Percentiles rank a stretch among this genome's conserved stretches.
These are phyloP conservation scores for Peromyscus californicus DNA, from an alignment of 2,113 vertebrate genomes.

Conservation along the genomic window DNA sequence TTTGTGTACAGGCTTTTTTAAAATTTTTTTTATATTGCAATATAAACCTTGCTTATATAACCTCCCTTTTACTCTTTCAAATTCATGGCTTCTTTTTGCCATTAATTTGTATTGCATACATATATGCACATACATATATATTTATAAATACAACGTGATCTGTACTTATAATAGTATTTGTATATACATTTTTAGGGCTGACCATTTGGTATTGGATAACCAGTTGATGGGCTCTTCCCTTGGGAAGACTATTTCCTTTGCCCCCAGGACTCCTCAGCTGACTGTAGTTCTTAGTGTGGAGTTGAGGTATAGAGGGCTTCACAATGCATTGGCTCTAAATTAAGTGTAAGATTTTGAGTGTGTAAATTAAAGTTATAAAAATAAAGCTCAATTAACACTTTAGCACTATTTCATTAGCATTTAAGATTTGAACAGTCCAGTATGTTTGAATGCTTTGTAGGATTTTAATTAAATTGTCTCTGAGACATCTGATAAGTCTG, in stretches of 20 bases:
- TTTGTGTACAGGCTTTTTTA: not conserved
- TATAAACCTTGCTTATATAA: not conserved
- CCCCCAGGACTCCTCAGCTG: not conserved
- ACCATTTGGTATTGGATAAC: not conserved
- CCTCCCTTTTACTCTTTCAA: not conserved
- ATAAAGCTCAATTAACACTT: constrained; percentile 80
- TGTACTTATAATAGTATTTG: not conserved
- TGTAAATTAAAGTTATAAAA: constrained; percentile 75
- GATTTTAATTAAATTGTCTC: constrained; percentile 49
- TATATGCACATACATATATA: not conserved
- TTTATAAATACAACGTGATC: not conserved
- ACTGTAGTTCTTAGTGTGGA: not conserved
- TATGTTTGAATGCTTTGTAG: not conserved
- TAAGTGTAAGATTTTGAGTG: not conserved
- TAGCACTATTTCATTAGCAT: constrained; percentile 52
- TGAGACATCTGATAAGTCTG: not conserved
- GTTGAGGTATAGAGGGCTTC: not conserved
- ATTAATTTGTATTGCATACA: not conserved
- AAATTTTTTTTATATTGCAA: not conserved
- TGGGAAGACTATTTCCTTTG: not conserved
- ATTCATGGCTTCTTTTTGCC: not conserved
- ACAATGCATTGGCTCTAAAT: not conserved
- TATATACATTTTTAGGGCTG: not conserved
- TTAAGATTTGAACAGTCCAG: constrained; percentile 50
- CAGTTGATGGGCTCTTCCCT: not conserved